Conservation (phyloP, 2,113 vertebrate species). For the Hippocampus guttulatus region DNA sequence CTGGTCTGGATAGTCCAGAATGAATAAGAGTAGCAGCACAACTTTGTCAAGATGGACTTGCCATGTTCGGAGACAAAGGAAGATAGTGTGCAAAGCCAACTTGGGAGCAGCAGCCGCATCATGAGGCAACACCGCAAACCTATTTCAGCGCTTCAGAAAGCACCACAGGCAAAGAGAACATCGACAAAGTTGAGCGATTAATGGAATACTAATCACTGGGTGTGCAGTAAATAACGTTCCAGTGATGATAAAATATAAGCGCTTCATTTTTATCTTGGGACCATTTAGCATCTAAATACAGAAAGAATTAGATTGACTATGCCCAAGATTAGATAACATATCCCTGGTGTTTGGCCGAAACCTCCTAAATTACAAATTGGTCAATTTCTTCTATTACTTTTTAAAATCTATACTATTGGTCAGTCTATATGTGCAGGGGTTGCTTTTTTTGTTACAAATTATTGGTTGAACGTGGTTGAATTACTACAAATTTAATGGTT, state of each 20-base stretch:
- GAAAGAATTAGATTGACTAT: no score
- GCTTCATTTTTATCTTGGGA: background rate
- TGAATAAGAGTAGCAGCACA: background rate
- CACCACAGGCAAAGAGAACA: conserved; percentile 4
- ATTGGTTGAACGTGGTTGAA: no score
- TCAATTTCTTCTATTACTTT: no score
- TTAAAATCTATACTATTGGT: no score
- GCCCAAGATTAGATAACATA: no score
- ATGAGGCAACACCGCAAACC: conserved; percentile 4
- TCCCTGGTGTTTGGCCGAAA: no score
- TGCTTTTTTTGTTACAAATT: no score
- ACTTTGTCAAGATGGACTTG: background rate
- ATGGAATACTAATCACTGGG: background rate
- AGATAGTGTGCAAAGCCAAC: background rate
- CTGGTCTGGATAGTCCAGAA: background rate
- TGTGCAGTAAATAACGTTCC: background rate
- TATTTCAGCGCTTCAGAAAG: background rate
- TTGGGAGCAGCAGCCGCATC: background rate
- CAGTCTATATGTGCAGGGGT: no score
- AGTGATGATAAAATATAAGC: background rate
- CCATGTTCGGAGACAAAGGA: conserved; percentile 1
- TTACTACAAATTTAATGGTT: no score
- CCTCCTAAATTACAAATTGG: no score
- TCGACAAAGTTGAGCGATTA: background rate
- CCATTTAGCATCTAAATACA: no score